Percentiles rank a stretch among this genome's conserved stretches.
These are phyloP conservation scores for Gouania willdenowi DNA, from an alignment of 2,797 vertebrate species.

Conservation along the genomic window DNA sequence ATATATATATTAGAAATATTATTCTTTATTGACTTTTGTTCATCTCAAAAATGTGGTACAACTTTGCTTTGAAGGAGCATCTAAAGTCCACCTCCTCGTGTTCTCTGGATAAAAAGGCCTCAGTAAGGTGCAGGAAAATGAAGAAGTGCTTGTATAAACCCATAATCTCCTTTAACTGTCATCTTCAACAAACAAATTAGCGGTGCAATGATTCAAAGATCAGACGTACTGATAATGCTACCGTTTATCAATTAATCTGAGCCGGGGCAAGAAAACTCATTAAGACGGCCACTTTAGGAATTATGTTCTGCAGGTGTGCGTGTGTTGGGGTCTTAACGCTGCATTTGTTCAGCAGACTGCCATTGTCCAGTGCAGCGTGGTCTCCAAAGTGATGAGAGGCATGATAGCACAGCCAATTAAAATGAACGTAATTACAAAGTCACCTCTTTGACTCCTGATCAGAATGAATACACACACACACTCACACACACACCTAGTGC, in stretches of 20 bases:
- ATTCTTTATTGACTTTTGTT: too few relatives aligned
- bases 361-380: conserved; percentile 68
- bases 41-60: too few relatives aligned
- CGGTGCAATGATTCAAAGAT: conserved; percentile 75
- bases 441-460: conserved; percentile 78
- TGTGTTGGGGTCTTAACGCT: conserved; percentile 25
- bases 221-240: conserved; percentile 53
- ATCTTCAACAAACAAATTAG: conserved; percentile 80
- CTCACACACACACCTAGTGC: conserved; percentile 52
- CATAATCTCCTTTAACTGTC: conserved; percentile 77
- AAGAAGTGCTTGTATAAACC: conserved; percentile 52
- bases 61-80: too few relatives aligned
- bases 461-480: conserved; percentile 68
- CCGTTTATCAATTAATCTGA: conserved; percentile 79
- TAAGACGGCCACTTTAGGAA: conserved; percentile 68
- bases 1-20: too few relatives aligned
- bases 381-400: conserved; percentile 71
- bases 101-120: conserved; percentile 26
- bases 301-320: conserved; percentile 57
- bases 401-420: conserved; percentile 83
- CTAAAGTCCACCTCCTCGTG: conserved; percentile 5
- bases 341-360: conserved; percentile 49
- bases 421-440: conserved; percentile 86
- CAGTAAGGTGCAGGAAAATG: conserved; percentile 1
- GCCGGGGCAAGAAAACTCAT: conserved; percentile 73